Evolutionary conservation across 2,888 invertebrate genomes (phyloP).

Genomic region (Phymatocera aterrima): DNA sequence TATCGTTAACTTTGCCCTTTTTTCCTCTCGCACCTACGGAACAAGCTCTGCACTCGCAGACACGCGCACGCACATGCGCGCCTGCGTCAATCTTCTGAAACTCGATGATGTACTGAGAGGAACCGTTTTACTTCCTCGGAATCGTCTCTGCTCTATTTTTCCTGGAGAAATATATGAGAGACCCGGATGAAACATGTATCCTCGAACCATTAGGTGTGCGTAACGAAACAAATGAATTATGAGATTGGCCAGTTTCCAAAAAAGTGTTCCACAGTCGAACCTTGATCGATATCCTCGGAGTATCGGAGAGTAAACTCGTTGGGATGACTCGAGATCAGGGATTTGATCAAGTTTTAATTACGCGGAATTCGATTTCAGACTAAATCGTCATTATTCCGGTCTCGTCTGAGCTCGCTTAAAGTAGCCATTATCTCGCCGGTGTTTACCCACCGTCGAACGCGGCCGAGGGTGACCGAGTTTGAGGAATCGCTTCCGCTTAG

Average conservation of each 20-base stretch:
- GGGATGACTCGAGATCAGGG: background rate
- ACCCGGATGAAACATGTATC: background rate
- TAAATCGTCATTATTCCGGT: constrained; percentile 17
- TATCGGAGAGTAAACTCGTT: background rate
- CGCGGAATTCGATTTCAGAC: constrained; percentile 1
- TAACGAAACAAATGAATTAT: too few species aligned
- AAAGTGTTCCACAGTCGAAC: too few species aligned
- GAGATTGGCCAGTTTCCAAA: too few species aligned
- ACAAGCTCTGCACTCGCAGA: background rate
- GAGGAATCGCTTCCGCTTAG: constrained; percentile 53
- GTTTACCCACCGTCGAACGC: constrained; percentile 28
- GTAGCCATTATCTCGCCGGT: constrained; percentile 42
- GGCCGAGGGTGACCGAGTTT: constrained; percentile 38
- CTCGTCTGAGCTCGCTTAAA: constrained; percentile 33
- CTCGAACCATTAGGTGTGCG: too few species aligned
- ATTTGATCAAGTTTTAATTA: constrained; percentile 35
- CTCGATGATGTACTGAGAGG: background rate
- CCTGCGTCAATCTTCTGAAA: background rate
- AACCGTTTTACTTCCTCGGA: background rate
- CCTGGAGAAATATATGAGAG: background rate
- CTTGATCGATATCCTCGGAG: background rate
- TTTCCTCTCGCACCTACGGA: background rate
- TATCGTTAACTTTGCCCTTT: background rate
- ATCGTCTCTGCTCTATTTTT: background rate
- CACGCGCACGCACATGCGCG: background rate